Conservation (phyloP, 2,797 vertebrate genomes). For the Sebastes itinus region DNA sequence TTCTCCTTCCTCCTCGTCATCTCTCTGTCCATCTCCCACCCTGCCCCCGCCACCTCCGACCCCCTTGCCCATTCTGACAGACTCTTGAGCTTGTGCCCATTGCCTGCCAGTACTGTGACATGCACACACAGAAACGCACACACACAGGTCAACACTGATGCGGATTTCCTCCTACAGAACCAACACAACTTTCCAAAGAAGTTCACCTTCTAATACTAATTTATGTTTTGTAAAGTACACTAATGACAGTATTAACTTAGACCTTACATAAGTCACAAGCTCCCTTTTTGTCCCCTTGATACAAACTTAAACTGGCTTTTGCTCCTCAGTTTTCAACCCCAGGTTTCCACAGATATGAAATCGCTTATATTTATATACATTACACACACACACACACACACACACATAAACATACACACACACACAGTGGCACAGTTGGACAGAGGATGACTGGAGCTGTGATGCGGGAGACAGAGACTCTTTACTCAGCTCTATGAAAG, state of each 20-base stretch:
- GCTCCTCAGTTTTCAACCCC: slow-evolving; percentile 66
- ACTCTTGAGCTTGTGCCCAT: slow-evolving; percentile 72
- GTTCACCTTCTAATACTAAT: slow-evolving; percentile 72
- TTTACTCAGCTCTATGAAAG: slow-evolving; percentile 71
- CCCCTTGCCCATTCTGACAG: slow-evolving; percentile 62
- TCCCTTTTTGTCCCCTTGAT: slow-evolving; percentile 41
- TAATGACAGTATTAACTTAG: slow-evolving; percentile 79
- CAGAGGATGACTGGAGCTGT: slow-evolving; percentile 77
- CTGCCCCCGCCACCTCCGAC: slow-evolving; percentile 37
- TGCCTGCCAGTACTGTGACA: slow-evolving; percentile 62
- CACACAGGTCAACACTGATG: slow-evolving; percentile 61
- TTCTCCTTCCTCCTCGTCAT: slow-evolving; percentile 75
- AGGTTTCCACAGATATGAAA: slow-evolving; percentile 59
- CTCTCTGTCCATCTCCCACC: slow-evolving; percentile 74
- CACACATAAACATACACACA: not conserved
- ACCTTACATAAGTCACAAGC: slow-evolving; percentile 61
- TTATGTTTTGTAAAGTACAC: slow-evolving; percentile 81
- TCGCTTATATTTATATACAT: slow-evolving; percentile 33
- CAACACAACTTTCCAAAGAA: slow-evolving; percentile 63
- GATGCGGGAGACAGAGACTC: slow-evolving; percentile 81
- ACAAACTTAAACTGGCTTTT: slow-evolving; percentile 67
- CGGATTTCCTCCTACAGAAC: slow-evolving; percentile 60
- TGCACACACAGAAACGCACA: slow-evolving; percentile 34
- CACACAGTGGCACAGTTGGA: slow-evolving; percentile 69
- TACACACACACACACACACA: slow-evolving; percentile 20